Evolutionary conservation across 2,888 invertebrate genomes (phyloP), one percentile per base, ranked within the genome.

Genomic region (Drosophila mayaguana): DNA sequence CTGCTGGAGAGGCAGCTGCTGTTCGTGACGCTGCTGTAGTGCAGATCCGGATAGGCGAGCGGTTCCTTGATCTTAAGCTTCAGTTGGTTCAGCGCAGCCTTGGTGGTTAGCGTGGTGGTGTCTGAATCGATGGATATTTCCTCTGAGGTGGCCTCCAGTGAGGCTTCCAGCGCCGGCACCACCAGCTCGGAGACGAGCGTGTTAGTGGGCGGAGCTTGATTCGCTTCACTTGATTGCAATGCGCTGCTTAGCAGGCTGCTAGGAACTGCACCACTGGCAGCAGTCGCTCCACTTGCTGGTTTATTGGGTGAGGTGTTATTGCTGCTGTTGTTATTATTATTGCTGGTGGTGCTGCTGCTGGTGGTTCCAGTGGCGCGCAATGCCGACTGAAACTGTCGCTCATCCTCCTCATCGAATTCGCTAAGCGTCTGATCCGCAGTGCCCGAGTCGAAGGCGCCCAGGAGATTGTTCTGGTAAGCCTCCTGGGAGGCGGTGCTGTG

Each of bases 21-120:
- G 43, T 79, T 82, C 16, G 79, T 66, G 42, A 80, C 62, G 18
- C 73, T 61, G 66, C 71, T 78, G 42, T 96, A 96, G 90, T 96
- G 97, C 80, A 76, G 62, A 60, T 95, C 95, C 0, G 95, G 92
- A 84, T 97, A 97, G 71, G 97, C 94, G 86, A 96, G 95, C 0
- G 97, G 97, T 4, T 97, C 97, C 92, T 98, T 97, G 74, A 97
- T 97, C 93, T 98, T 98, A 0, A 98, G 96, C 91, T 97, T 97
- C 6, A 98, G 93, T 90, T 97, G 97, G 92, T 97, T 97, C 36
- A 97, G 94, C 0, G 96, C 96, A 1, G 96, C 96, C 90, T 96
- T 96, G 4, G 95, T 95, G 66, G 94, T 94, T 54, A 92, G 67
- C 2, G 93, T 88, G 1, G 83, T 92, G n/a, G 92, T 92, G 63